Conservation (phyloP, 2,888 invertebrate species). For the Caenorhabditis wallacei region DNA sequence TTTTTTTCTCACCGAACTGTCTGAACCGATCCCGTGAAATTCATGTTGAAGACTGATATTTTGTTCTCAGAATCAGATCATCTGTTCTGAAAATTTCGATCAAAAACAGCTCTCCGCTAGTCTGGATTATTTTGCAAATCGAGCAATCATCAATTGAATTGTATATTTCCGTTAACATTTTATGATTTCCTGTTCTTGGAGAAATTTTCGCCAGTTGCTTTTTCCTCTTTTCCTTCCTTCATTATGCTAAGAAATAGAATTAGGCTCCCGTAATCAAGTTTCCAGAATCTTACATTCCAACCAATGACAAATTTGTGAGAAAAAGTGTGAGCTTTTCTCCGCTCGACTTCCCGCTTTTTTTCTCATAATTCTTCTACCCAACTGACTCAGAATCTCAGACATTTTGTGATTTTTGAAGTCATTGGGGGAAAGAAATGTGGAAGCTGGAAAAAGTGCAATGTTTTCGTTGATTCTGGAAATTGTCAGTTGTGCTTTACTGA, state of each 20-base stretch:
- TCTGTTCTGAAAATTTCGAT: not conserved
- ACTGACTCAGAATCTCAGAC: conserved; percentile 19
- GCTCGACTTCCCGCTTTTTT: conserved; percentile 15
- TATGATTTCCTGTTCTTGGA: conserved; percentile 9
- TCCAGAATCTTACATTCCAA: not conserved
- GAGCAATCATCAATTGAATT: conserved; percentile 9
- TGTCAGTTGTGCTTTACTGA: not conserved
- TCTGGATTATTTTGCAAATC: not conserved
- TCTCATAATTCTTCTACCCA: not conserved
- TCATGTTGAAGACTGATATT: not conserved
- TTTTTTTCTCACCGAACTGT: not conserved
- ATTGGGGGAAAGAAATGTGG: not conserved
- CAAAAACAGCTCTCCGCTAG: not conserved
- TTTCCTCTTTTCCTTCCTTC: not conserved
- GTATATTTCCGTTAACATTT: conserved; percentile 36
- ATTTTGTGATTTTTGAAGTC: not conserved
- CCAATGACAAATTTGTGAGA: not conserved
- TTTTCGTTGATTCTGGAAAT: conserved; percentile 6
- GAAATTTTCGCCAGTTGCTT: not conserved
- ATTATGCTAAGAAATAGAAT: not conserved
- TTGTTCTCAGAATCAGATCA: not conserved
- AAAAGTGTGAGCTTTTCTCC: conserved; percentile 7
- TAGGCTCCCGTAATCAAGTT: conserved; percentile 3
- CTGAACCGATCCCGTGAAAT: too few relatives aligned
- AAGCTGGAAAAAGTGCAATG: conserved; percentile 7